Base-by-base conservation (phyloP, 1,140 invertebrate species). In the Eupeodes corollae region DNA sequence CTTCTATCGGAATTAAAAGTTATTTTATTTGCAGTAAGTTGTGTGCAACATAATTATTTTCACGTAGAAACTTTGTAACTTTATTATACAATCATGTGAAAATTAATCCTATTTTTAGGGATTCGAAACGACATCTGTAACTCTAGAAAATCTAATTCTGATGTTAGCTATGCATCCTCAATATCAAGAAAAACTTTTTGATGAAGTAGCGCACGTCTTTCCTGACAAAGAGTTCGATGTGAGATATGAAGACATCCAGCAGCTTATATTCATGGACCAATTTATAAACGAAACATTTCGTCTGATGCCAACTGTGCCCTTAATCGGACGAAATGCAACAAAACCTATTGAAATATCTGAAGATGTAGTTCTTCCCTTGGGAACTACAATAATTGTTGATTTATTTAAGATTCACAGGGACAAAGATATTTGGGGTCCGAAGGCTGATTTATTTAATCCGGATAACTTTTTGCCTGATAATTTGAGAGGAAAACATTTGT, bases 401-500 rank as follows among this genome's bases (percentile, higher is more conserved):
- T 50, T 55, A 32, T 55, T 50, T 41, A 35, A 41, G 33, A 15
- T 67, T 55, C 67, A 67, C 60, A 57, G 64, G 13, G 15, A 42
- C 11, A 33, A 31, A 31, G 40, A 43, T 21, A 32, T 48, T 14
- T 56, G 54, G 54, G 52, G 72, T 51, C 67, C 74, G 14, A 65
- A 80, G 41, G 78, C 79, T 2, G 68, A 77, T 19, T 51, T 54
- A n/a, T 82, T 78, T 56, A 66, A 79, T 59, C 79, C 79, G 0
- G 75, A 80, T 41, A 59, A 76, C 49, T 82, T 80, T 57, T 50
- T 71, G 12, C 69, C 72, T 9, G 57, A 61, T 42, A 62, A 67
- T 42, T 48, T 57, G 6, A 48, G 45, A n/a, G 47, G 68, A 46
- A 53, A 67, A 50, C 53, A 71, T 49, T 59, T 66, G 1, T 71